phyloP scores from a whole-genome alignment of 23 tunicate species.

The Trididemnum miniatum region DNA sequence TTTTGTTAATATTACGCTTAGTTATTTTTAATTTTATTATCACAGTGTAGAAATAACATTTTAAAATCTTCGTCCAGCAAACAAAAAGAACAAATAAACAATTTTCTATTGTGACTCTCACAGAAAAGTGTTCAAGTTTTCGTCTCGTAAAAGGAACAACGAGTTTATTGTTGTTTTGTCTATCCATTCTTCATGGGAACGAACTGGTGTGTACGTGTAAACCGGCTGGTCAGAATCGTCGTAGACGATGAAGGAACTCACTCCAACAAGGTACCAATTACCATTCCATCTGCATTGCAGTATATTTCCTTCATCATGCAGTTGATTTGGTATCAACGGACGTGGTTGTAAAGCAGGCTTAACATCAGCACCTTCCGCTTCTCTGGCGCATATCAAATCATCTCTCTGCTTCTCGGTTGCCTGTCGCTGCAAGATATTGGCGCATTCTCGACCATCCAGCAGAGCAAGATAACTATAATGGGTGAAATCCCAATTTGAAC shows the following conservation, averaged over 20 bases:
- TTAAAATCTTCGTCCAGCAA: no score
- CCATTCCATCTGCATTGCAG: slow-evolving; percentile 45
- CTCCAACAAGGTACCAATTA: slow-evolving; percentile 40
- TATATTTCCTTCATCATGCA: slow-evolving; percentile 24
- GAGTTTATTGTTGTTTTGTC: neutral
- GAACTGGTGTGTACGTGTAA: neutral
- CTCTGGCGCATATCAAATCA: neutral
- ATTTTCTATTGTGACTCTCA: no score
- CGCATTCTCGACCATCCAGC: neutral
- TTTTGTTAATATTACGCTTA: no score
- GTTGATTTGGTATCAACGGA: neutral
- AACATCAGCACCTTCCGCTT: neutral
- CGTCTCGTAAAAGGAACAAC: neutral
- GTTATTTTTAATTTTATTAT: no score
- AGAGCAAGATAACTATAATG: neutral
- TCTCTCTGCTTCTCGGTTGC: neutral
- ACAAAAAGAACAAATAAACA: no score
- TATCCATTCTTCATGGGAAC: neutral
- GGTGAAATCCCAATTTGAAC: slow-evolving; percentile 14
- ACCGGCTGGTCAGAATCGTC: neutral
- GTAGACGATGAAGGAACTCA: neutral
- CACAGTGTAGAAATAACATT: no score
- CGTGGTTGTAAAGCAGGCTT: neutral
- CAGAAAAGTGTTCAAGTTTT: neutral
- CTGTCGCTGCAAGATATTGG: neutral